phyloP scores from a whole-genome alignment of 2,113 vertebrate species.

The Peromyscus californicus region DNA sequence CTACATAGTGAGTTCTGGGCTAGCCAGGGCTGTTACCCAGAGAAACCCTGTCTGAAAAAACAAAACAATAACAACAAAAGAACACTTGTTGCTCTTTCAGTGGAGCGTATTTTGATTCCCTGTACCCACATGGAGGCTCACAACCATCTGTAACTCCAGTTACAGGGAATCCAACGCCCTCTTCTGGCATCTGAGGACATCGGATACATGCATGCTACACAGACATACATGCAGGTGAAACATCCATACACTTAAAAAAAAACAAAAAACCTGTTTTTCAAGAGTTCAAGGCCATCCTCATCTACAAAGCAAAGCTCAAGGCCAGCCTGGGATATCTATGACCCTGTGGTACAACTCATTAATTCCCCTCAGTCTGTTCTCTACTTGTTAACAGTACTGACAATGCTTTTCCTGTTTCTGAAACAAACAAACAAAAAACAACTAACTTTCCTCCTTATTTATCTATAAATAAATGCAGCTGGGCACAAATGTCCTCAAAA shows the following conservation, averaged over 20 bases:
- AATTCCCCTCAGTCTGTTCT: not conserved
- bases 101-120: not conserved
- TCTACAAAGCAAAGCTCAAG: not conserved
- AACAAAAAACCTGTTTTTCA: not conserved
- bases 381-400: conserved; percentile 5
- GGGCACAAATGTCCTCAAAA: conserved; percentile 47
- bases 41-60: not conserved
- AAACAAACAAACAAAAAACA: conserved; percentile 38
- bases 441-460: not conserved
- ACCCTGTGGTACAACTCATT: not conserved
- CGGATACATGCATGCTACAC: no score
- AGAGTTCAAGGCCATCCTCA: not conserved
- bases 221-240: not conserved
- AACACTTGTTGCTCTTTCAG: not conserved
- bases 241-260: not conserved
- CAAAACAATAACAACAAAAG: not conserved
- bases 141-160: not conserved
- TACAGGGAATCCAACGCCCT: not conserved
- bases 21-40: not conserved
- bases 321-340: not conserved
- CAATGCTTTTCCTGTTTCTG: conserved; percentile 12
- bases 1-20: not conserved
- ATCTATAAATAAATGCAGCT: conserved; percentile 27
- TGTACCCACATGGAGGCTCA: no score
- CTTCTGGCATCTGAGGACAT: not conserved